Base-by-base conservation (phyloP, 92 coral and sea anemone genomes). In the Montipora capitata region DNA sequence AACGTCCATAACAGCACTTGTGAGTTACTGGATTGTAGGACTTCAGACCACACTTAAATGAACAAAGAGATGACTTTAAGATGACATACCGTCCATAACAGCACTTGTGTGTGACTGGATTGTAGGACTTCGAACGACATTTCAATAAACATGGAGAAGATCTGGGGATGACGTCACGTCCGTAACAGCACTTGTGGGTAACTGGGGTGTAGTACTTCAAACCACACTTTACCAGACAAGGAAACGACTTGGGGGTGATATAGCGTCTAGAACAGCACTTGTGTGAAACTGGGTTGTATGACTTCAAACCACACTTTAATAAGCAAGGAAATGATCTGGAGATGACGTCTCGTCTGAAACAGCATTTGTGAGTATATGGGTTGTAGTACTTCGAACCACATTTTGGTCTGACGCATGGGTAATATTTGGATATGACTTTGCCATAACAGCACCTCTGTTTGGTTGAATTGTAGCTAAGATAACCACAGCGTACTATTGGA, bases 181-280 rank as follows among this genome's bases (percentile, higher is more conserved):
- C 44, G n/a, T 12, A 65, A 48, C 85, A 80, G 54, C 85, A 80
- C 66, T 16, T 39, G 4, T 51, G 76, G 54, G 39, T 51, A 6
- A 3, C 5, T n/a, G 76, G 85, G 11, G 49, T 80, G 66, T 80
- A 79, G 42, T 14, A 17, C 4, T 1, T 62, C 15, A 5, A 5
- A 49, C 66, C 76, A 7, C 85, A 79, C 52, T 27, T 27, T 27
- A 27, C 35, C 35, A 27, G 0, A 14, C 62, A 56, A 3, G 13
- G 10, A 15, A 56, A 8, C 7, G 51, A 5, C 35, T 48, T 74
- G 18, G 62, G 13, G 68, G 56, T 9, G 20, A 76, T 45, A 3
- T 27, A 27, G 35, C 11, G 8, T 13, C 80, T 63, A 11, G 38
- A 12, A 16, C 80, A 76, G 8, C 80, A 76, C 45, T 76, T 76